A percentile compares a stretch with the other conserved stretches of the same genome.
phyloP scores from a whole-genome alignment of 2,113 vertebrate species.

The Orycteropus afer region DNA sequence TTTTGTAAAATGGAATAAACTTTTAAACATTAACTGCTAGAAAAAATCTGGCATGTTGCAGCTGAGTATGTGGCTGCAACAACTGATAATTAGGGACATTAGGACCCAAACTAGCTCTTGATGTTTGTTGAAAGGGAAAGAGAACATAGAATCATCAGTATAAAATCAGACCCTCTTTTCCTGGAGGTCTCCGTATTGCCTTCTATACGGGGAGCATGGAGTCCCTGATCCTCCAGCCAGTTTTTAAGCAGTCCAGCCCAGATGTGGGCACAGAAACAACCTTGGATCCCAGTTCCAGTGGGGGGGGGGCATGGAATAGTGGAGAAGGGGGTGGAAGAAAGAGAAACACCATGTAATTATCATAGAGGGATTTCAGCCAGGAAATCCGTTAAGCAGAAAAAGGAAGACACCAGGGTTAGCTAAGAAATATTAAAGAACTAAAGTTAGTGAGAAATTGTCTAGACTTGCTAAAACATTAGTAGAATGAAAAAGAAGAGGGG shows the following conservation, averaged over 20 bases:
- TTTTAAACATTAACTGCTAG: neutral
- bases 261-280: neutral
- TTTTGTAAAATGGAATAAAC: conserved; percentile 16
- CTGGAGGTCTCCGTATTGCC: neutral
- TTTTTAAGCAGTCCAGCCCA: neutral
- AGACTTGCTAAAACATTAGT: neutral
- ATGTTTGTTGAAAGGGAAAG: neutral
- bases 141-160: neutral
- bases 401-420: neutral
- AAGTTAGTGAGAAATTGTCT: neutral
- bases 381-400: neutral
- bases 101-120: neutral
- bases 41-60: neutral
- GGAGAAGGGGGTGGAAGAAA: neutral
- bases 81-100: neutral
- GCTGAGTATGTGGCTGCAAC: neutral
- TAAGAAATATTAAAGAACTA: neutral
- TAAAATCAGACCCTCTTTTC: conserved; percentile 30
- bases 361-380: neutral
- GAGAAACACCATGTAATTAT: neutral
- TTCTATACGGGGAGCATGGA: neutral
- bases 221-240: neutral
- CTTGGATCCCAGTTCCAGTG: neutral
- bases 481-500: neutral
- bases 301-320: neutral